Evolutionary conservation across 2,797 vertebrate genomes (phyloP).

Genomic region (Aythya fuligula): DNA sequence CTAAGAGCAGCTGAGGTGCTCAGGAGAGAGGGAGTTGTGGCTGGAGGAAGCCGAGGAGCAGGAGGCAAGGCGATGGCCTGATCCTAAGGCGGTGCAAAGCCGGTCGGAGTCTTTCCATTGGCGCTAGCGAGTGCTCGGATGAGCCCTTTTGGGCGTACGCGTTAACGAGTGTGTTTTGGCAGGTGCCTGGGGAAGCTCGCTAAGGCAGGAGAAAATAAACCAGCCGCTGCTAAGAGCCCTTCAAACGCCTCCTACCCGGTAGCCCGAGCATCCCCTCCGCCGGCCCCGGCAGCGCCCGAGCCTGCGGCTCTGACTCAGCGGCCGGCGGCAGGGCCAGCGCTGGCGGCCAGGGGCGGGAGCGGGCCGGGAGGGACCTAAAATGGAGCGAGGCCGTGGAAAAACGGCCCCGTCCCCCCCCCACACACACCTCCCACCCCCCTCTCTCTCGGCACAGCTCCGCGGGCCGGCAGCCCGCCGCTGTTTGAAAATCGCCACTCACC

Average conservation of each 20-base stretch:
- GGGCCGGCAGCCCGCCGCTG: no score
- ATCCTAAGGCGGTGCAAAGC: conserved; percentile 23
- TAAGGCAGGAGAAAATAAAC: background rate
- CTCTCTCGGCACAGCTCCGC: background rate
- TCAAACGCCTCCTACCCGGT: background rate
- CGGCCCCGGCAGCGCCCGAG: background rate
- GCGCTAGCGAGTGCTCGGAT: conserved; percentile 1
- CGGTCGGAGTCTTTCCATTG: background rate
- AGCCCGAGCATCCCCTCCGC: background rate
- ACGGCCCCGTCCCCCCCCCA: background rate
- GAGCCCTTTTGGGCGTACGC: conserved; percentile 3
- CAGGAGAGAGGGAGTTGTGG: background rate
- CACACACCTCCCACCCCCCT: background rate
- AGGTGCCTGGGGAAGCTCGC: conserved; percentile 27
- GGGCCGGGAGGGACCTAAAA: background rate
- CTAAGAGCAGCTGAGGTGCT: conserved; percentile 1
- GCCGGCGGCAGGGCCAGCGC: background rate
- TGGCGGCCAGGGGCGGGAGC: background rate
- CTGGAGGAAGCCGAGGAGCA: background rate
- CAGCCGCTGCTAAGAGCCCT: background rate
- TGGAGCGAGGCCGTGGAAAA: background rate
- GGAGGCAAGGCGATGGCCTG: conserved; percentile 21
- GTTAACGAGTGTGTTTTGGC: conserved; percentile 32
- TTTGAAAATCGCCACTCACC: background rate
- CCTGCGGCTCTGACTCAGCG: conserved; percentile 21